These are phyloP conservation scores for Ammodytes dubius DNA, from an alignment of 2,113 vertebrate species.

Conservation along the genomic window DNA sequence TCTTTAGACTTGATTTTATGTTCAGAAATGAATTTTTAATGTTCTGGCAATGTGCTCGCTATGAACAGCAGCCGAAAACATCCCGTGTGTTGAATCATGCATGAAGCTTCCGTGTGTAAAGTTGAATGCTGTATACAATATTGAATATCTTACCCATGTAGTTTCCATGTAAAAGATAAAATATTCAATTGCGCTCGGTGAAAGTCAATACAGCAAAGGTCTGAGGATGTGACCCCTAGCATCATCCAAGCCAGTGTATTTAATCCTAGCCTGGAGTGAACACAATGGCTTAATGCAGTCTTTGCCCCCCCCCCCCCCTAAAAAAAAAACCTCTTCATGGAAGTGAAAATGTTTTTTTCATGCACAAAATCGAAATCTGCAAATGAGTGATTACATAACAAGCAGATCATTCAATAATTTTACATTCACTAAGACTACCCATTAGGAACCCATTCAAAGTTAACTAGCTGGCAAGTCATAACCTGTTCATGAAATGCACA, in stretches of 20 bases:
- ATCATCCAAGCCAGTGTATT: not conserved
- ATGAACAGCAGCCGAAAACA: conserved; percentile 24
- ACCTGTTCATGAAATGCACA: not conserved
- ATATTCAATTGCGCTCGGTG: not conserved
- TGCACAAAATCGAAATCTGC: not conserved
- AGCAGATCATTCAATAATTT: not conserved
- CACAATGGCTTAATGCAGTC: not conserved
- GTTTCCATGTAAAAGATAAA: not conserved
- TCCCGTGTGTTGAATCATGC: conserved; percentile 50
- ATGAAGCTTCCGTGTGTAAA: conserved; percentile 33
- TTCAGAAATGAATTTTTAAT: conserved; percentile 45
- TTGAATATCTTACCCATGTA: conserved; percentile 2
- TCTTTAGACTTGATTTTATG: conserved; percentile 2
- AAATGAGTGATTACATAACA: not conserved
- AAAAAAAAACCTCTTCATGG: too few relatives aligned
- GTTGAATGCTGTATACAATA: not conserved
- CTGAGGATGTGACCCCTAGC: not conserved
- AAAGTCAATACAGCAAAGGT: not conserved
- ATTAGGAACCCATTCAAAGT: conserved; percentile 6
- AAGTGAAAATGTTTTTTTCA: not conserved
- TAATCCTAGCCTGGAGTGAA: not conserved
- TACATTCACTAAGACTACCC: not conserved
- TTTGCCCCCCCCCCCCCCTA: too few relatives aligned
- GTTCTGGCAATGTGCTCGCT: conserved; percentile 18
- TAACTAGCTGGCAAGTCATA: not conserved